Conservation (phyloP, 2,113 vertebrate genomes). For the Macroglossus sobrinus region DNA sequence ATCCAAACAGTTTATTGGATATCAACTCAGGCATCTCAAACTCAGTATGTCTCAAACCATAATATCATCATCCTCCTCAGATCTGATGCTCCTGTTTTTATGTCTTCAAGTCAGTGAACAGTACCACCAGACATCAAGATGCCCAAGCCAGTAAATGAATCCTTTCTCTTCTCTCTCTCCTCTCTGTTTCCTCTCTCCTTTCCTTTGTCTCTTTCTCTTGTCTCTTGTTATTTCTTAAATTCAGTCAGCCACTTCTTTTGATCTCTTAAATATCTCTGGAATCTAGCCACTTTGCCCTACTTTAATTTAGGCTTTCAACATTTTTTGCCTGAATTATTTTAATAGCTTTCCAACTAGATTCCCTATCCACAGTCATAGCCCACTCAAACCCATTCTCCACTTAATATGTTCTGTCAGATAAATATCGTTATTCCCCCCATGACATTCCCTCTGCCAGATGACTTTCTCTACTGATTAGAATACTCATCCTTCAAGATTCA, state of each 20-base stretch:
- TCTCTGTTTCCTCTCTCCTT: too few relatives aligned
- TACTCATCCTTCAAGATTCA: not conserved
- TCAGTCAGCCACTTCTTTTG: not conserved
- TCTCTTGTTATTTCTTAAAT: not conserved
- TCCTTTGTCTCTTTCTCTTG: not conserved
- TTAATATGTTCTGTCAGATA: not conserved
- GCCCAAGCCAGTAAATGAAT: not conserved
- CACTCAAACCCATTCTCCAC: not conserved
- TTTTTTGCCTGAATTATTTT: conserved; percentile 1
- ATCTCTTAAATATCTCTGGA: not conserved
- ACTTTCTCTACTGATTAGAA: not conserved
- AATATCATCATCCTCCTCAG: not conserved
- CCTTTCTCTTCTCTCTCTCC: not conserved
- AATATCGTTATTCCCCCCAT: not conserved
- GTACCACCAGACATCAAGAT: not conserved
- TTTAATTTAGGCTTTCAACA: not conserved
- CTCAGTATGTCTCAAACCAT: not conserved
- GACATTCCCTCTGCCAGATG: not conserved
- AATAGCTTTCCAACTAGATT: not conserved
- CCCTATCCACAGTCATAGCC: not conserved
- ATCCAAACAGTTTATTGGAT: not conserved
- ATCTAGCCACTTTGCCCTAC: not conserved
- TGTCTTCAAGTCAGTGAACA: not conserved
- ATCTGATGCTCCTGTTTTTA: not conserved
- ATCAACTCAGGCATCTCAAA: not conserved